Evolutionary conservation across 2,113 vertebrate species (phyloP).

Genomic region (Oreotrochilus melanogaster): DNA sequence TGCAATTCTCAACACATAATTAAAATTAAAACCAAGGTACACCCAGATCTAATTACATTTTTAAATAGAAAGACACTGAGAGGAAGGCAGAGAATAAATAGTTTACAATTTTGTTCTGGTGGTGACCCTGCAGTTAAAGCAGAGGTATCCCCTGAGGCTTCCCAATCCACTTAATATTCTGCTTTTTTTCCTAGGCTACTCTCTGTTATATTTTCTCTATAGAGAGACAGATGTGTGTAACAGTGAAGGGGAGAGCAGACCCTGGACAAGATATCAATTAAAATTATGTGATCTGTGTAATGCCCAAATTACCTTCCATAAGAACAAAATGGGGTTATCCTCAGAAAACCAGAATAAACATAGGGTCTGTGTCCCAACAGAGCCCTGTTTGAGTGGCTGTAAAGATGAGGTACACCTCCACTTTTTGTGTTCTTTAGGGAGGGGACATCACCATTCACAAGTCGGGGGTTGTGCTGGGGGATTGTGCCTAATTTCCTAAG

Average conservation of each 20-base stretch:
- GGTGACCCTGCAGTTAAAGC: conserved; percentile 50
- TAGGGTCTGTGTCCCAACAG: neutral
- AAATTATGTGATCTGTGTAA: conserved; percentile 22
- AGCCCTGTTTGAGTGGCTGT: neutral
- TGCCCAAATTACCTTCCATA: neutral
- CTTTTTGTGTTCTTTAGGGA: neutral
- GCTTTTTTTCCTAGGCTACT: neutral
- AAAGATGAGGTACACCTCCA: neutral
- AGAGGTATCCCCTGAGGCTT: neutral
- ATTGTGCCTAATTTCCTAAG: too few relatives aligned
- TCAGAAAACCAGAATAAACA: neutral
- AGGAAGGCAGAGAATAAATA: neutral
- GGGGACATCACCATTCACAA: neutral
- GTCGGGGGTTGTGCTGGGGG: neutral
- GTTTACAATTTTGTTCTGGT: conserved; percentile 30
- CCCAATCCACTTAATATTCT: conserved; percentile 10
- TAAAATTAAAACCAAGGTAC: conserved; percentile 51
- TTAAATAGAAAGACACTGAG: neutral
- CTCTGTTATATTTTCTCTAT: neutral
- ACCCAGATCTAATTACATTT: conserved; percentile 54
- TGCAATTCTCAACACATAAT: conserved; percentile 21
- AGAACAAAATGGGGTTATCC: neutral
- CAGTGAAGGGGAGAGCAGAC: neutral
- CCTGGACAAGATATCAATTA: neutral
- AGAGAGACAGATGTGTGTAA: neutral